Evolutionary conservation across 2,888 invertebrate species (phyloP), one percentile per base, ranked within the genome.

Genomic region (Diplazon laetatorius): DNA sequence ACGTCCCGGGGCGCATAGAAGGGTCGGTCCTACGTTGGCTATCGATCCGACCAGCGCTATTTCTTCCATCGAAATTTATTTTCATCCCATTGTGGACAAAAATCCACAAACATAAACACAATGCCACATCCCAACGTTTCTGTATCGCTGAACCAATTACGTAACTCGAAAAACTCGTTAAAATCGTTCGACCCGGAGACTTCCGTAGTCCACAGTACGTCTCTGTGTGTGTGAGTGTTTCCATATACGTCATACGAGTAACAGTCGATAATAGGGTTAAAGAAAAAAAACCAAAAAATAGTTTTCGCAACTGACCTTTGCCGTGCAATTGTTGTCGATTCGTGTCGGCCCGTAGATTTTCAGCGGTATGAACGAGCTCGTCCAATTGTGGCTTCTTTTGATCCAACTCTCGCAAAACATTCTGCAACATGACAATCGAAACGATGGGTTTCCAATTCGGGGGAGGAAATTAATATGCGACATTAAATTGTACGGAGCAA

Each of bases 381-480:
- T 96, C 96, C 90, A 96, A 91, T 91, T 96, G 96, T 4, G 96
- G 96, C 87, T 96, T 96, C 92, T 96, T 96, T 92, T 96, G 95
- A 90, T 96, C 96, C 92, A 96, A 91, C 92, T 96, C 96, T 20
- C 95, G 94, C 80, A 96, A 93, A 82, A 96, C 96, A 89, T 95
- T 96, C 96, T 96, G 92, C 16, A 91, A 92, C 80, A 76, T 80
- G 80, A 63, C 1, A 25, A 6, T 30, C 30, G 4, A 6, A 22
- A 52, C 14, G 25, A 10, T 10, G n/a, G 14, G 25, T 16, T 18
- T 48, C n/a, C n/a, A 18, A 35, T 63, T 12, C 5, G n/a, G n/a
- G n/a, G n/a, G n/a, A n/a, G 18, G 2, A 16, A 16, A 35, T 57
- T 10, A 52, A n/a, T 1, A 52, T 14, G 25, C 0, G 25, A 0